Conservation (phyloP, 2,797 vertebrate species). For the Falco biarmicus region DNA sequence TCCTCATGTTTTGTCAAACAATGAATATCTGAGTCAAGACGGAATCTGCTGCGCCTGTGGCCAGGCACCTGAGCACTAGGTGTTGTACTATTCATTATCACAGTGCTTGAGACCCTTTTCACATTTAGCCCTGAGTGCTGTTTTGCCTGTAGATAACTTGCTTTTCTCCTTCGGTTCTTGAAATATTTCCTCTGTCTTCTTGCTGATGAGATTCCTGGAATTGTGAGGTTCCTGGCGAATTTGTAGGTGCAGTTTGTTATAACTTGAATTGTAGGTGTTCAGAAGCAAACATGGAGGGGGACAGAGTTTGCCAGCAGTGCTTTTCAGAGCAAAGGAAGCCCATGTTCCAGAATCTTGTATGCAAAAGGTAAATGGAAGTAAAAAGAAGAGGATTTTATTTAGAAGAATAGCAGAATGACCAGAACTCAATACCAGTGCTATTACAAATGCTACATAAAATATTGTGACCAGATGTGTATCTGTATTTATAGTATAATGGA, state of each 20-base stretch:
- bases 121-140: not conserved
- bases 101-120: not conserved
- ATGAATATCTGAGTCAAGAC: not conserved
- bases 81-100: not conserved
- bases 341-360: not conserved
- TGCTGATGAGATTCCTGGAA: not conserved
- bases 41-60: not conserved
- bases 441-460: not conserved
- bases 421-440: not conserved
- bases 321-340: not conserved
- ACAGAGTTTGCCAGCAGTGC: not conserved
- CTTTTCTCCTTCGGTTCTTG: not conserved
- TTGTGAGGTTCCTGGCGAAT: not conserved
- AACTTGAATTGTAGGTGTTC: not conserved
- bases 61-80: not conserved
- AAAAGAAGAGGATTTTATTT: not conserved
- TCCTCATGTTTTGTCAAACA: slow-evolving; percentile 5
- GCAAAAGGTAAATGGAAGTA: not conserved
- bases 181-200: slow-evolving; percentile 6
- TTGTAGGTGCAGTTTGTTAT: not conserved
- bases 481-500: not conserved
- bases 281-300: not conserved
- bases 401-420: not conserved
- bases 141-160: not conserved
- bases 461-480: not conserved